Conservation (phyloP, 2,797 vertebrate genomes). For the Mormyrus hasselquistii region DNA sequence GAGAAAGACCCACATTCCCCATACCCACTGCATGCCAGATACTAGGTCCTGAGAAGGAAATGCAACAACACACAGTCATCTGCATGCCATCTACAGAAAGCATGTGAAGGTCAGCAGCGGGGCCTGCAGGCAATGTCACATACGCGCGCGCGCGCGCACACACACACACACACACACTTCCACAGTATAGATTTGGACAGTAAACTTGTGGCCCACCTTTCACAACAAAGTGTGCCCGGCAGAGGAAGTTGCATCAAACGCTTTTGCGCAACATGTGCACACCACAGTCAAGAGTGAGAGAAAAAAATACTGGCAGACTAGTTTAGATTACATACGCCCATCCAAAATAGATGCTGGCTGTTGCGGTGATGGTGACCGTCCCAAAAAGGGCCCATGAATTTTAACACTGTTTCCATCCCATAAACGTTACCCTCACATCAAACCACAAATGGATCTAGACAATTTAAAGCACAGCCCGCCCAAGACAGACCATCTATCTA, state of each 20-base stretch:
- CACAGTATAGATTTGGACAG: neutral
- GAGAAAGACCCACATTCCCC: neutral
- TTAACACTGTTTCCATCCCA: neutral
- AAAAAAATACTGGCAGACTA: neutral
- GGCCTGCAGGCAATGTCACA: neutral
- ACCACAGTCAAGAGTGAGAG: neutral
- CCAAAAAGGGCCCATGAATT: neutral
- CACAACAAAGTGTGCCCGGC: neutral
- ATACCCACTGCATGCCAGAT: neutral
- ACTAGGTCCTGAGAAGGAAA: neutral
- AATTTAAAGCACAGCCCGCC: neutral
- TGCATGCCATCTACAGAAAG: neutral
- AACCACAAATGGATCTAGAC: neutral
- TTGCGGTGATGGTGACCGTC: neutral
- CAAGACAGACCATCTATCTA: neutral
- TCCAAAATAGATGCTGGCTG: neutral
- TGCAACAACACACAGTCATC: neutral
- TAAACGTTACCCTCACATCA: neutral
- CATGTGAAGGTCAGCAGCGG: neutral
- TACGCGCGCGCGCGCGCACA: neutral
- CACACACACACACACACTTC: neutral
- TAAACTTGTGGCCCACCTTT: conserved; percentile 1
- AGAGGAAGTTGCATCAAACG: conserved; percentile 16
- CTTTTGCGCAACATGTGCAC: neutral
- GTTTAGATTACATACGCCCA: neutral